These are phyloP conservation scores for Panonychus citri DNA, from an alignment of 1,140 invertebrate species.

Conservation along the genomic window DNA sequence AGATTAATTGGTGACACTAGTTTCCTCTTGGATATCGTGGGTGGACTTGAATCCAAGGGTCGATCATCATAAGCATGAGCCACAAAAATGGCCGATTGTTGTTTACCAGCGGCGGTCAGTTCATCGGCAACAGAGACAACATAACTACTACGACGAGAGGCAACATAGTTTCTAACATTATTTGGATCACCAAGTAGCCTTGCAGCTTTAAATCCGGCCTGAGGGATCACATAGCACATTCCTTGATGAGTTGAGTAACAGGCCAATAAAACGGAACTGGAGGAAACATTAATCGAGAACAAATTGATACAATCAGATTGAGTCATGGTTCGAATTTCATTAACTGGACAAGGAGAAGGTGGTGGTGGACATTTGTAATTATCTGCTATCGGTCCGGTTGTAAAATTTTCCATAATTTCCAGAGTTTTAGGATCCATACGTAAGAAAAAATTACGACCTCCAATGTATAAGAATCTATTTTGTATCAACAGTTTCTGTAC, in stretches of 20 bases:
- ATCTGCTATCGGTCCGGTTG: not conserved
- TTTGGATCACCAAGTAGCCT: not conserved
- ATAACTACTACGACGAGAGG: not conserved
- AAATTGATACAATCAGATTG: not conserved
- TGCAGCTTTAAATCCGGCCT: not conserved
- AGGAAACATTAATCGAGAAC: not conserved
- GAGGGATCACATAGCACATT: not conserved
- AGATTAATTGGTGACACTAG: not conserved
- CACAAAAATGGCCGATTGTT: constrained; percentile 6
- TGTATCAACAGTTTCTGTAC: no score
- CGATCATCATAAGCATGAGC: constrained; percentile 12
- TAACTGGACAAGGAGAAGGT: not conserved
- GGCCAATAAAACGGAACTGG: not conserved
- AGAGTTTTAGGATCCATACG: not conserved
- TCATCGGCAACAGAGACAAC: not conserved
- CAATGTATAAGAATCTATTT: no score
- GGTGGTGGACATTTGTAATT: not conserved
- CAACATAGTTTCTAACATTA: not conserved
- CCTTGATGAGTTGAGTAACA: not conserved
- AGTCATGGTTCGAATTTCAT: not conserved
- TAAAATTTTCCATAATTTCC: not conserved
- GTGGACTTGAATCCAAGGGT: constrained; percentile 4
- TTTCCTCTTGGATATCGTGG: constrained; percentile 9
- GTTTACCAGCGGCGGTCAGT: no score
- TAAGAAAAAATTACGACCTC: no score